Evolutionary conservation across 2,113 vertebrate genomes (phyloP), one percentile per base, ranked within the genome.

Genomic region (Macaca mulatta): DNA sequence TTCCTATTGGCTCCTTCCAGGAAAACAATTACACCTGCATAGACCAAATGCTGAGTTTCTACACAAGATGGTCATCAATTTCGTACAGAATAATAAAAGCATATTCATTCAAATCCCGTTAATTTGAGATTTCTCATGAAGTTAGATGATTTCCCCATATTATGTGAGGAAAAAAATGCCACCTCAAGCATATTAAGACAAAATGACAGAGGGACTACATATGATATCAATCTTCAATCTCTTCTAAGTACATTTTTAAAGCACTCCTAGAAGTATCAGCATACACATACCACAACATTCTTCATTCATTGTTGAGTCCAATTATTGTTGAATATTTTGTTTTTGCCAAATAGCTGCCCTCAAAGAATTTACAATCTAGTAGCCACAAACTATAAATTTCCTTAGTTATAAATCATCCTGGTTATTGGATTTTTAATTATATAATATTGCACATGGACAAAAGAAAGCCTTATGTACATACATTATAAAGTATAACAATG

Each of bases 161-260:
- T 57, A 50, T 67, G 20, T 90, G 80, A n/a, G 12, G 27, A 83
- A 61, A 18, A 83, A 96, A 94, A 11, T 35, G 16, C 57, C 81
- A 20, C 72, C 45, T 45, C 88, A 92, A 94, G n/a, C 67, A 97
- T 90, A 95, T 90, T 67, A 97, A 97, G 64, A 64, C 89, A 94
- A 92, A 97, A 23, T 81, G 40, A 70, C 35, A 88, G 87, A 57
- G 57, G 6, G 22, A 48, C 50, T 32, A 48, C 17, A 78, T 23
- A 82, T 85, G 59, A 35, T 35, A 64, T 45, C 27, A 78, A 14
- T 83, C 59, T 72, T 95, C 25, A 69, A 48, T 93, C 43, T 88
- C 35, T 95, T 90, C 74, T 94, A 90, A 95, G 40, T 16, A 48
- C 6, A 27, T 45, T 86, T 79, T 94, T 77, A 81, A 96, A 89